Evolutionary conservation across 2,113 vertebrate species (phyloP).

Genomic region (Poeciliopsis turrubarensis): DNA sequence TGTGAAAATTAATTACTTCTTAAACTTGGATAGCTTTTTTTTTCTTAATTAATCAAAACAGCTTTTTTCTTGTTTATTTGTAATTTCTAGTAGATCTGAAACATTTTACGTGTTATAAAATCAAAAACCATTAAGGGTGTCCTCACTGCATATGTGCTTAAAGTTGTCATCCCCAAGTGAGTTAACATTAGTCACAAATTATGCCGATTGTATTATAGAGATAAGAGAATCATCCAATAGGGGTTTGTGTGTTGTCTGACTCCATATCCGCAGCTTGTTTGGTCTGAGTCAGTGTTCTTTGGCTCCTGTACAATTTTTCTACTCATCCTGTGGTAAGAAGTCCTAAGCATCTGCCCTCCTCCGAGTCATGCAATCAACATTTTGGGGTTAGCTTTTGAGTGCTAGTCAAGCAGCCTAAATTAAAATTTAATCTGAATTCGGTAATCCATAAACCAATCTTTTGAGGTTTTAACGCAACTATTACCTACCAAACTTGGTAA

Average conservation of each 20-base stretch:
- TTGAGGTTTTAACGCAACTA: not conserved
- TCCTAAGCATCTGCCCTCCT: slow-evolving; percentile 38
- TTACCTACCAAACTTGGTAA: not conserved
- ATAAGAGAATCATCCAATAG: not conserved
- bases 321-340: slow-evolving; percentile 31
- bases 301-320: slow-evolving; percentile 31
- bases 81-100: too few relatives aligned
- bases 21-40: too few relatives aligned
- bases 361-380: not conserved
- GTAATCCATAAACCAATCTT: not conserved
- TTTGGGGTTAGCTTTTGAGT: slow-evolving; percentile 12
- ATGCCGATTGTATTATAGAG: slow-evolving; percentile 1
- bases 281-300: slow-evolving; percentile 28
- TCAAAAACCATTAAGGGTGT: not conserved
- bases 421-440: not conserved
- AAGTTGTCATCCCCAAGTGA: not conserved
- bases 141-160: not conserved
- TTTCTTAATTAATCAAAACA: too few relatives aligned
- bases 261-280: slow-evolving; percentile 1
- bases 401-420: not conserved
- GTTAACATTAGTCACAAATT: slow-evolving; percentile 2
- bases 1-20: too few relatives aligned
- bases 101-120: not conserved
- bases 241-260: slow-evolving; percentile 15
- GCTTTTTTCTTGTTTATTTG: too few relatives aligned